Percentiles rank a stretch among this genome's conserved stretches.
phyloP scores from a whole-genome alignment of 2,888 invertebrate genomes.

The Rhagonycha lutea region DNA sequence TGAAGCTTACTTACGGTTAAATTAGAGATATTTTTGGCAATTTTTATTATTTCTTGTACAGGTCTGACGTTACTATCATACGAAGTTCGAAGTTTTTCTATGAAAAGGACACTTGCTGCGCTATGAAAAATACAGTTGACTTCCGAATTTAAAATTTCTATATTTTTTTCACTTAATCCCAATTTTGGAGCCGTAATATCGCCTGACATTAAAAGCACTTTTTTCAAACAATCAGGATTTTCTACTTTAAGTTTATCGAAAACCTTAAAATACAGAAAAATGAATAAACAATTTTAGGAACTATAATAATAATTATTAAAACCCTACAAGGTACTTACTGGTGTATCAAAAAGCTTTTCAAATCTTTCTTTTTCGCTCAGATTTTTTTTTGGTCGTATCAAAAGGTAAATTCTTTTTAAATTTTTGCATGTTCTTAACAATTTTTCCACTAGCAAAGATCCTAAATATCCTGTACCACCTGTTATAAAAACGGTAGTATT shows the following conservation, averaged over 20 bases:
- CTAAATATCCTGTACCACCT: constrained; percentile 57
- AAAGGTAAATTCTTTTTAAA: constrained; percentile 41
- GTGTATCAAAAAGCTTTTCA: constrained; percentile 57
- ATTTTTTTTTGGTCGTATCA: constrained; percentile 47
- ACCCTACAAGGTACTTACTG: background rate
- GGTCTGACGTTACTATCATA: constrained; percentile 58
- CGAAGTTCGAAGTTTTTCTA: constrained; percentile 57
- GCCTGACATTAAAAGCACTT: constrained; percentile 60
- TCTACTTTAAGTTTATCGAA: constrained; percentile 56
- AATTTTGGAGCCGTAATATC: constrained; percentile 56
- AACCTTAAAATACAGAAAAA: constrained; percentile 47
- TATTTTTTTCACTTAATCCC: constrained; percentile 56
- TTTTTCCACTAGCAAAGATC: constrained; percentile 48
- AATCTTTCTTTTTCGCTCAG: constrained; percentile 42
- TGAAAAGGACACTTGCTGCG: constrained; percentile 61
- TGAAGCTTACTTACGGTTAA: constrained; percentile 57
- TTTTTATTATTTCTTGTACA: constrained; percentile 54
- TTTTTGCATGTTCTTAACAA: constrained; percentile 48
- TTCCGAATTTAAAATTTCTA: constrained; percentile 54
- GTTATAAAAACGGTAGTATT: constrained; percentile 67
- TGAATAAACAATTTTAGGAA: too few species aligned
- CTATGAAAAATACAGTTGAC: constrained; percentile 56
- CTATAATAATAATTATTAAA: too few species aligned
- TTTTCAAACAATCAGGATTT: constrained; percentile 52
- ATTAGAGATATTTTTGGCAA: constrained; percentile 59